These are phyloP conservation scores for Orthonychiurus folsomi DNA, from an alignment of 2,888 invertebrate genomes.

Conservation along the genomic window DNA sequence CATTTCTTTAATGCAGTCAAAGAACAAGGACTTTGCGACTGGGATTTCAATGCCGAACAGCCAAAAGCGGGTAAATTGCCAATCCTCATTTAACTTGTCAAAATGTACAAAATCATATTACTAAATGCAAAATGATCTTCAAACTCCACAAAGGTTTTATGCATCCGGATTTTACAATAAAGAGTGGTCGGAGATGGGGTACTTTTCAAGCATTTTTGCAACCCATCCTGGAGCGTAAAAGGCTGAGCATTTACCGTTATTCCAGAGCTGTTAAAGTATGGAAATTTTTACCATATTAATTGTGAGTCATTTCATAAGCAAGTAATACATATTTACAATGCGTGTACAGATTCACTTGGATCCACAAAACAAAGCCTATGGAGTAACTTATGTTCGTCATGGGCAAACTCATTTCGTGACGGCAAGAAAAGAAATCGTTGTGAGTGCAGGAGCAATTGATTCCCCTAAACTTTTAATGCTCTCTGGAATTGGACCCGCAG, in stretches of 20 bases:
- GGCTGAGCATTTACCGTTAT: not conserved
- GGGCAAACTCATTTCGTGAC: not conserved
- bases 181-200: not conserved
- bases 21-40: slow-evolving; percentile 16
- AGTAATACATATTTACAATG: too few relatives aligned
- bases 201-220: not conserved
- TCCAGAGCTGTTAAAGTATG: not conserved
- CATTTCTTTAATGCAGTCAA: slow-evolving; percentile 16
- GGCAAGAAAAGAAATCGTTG: not conserved
- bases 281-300: not conserved
- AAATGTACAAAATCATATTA: too few relatives aligned
- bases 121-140: too few relatives aligned
- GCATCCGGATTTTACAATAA: not conserved
- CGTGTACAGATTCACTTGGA: not conserved
- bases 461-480: not conserved
- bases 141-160: too few relatives aligned
- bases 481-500: not conserved
- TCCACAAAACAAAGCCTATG: not conserved
- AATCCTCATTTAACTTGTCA: too few relatives aligned
- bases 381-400: not conserved
- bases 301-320: not conserved
- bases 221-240: not conserved
- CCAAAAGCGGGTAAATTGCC: too few relatives aligned
- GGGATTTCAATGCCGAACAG: slow-evolving; percentile 21
- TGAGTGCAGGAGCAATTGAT: not conserved